These are phyloP conservation scores for Caprella mutica DNA, from an alignment of 2,888 invertebrate genomes.

Conservation along the genomic window DNA sequence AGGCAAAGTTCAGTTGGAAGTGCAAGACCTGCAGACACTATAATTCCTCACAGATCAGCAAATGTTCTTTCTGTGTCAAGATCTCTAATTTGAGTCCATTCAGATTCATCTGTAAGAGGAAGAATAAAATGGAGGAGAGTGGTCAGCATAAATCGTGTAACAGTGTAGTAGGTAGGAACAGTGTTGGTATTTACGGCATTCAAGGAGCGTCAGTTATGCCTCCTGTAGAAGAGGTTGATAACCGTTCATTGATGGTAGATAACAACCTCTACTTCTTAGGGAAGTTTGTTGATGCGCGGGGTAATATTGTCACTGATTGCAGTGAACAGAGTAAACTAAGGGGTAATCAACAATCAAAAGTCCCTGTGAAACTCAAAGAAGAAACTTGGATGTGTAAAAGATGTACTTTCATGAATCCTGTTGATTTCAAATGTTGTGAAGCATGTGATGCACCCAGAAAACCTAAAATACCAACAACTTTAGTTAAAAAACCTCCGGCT, in stretches of 20 bases:
- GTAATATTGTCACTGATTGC: too few relatives aligned
- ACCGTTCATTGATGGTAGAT: conserved; percentile 32
- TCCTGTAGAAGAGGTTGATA: conserved; percentile 34
- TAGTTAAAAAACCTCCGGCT: not conserved
- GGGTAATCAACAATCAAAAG: too few relatives aligned
- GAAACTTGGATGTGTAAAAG: conserved; percentile 24
- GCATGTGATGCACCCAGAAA: conserved; percentile 27
- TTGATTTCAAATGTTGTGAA: conserved; percentile 21
- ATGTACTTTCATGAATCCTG: conserved; percentile 26
- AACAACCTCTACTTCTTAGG: conserved; percentile 31
- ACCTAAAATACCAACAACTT: too few relatives aligned
- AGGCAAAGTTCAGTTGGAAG: conserved; percentile 24
- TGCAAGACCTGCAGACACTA: conserved; percentile 32
- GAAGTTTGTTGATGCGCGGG: conserved; percentile 6
- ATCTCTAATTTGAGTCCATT: too few relatives aligned
- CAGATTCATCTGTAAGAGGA: conserved; percentile 13
- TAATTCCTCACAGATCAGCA: conserved; percentile 30
- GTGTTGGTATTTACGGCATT: not conserved
- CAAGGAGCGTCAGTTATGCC: conserved; percentile 20
- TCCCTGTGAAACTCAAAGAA: too few relatives aligned
- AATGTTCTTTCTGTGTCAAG: conserved; percentile 32
- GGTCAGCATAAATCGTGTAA: not conserved
- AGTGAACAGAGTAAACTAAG: too few relatives aligned
- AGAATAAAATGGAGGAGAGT: not conserved
- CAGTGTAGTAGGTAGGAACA: not conserved